Percentiles rank a stretch among this genome's conserved stretches.
Evolutionary conservation across 2,888 invertebrate species (phyloP).

Genomic region (Ichneumon xanthorius): DNA sequence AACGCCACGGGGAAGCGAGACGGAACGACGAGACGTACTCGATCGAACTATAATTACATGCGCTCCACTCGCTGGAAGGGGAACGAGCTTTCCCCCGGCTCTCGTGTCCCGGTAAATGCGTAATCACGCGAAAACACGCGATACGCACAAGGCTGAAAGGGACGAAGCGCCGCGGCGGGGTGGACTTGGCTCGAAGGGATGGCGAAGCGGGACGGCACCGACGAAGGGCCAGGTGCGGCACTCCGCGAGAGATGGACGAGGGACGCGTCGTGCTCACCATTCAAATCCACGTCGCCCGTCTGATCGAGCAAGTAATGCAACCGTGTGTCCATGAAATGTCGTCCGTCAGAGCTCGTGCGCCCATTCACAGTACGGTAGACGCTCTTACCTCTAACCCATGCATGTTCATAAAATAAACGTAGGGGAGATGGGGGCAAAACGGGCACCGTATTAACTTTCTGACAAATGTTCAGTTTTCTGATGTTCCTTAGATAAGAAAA

Average conservation of each 20-base stretch:
- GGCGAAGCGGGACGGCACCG: not conserved
- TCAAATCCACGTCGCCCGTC: conserved; percentile 38
- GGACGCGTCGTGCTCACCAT: conserved; percentile 28
- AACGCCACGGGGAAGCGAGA: conserved; percentile 14
- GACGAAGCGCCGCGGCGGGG: not conserved
- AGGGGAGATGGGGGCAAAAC: no score
- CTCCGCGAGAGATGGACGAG: conserved; percentile 24
- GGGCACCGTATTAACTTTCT: no score
- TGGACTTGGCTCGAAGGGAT: conserved; percentile 2
- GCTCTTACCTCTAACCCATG: not conserved
- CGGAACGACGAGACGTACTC: conserved; percentile 67
- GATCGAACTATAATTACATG: conserved; percentile 75
- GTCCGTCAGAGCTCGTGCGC: not conserved
- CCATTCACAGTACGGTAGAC: not conserved
- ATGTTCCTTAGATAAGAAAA: no score
- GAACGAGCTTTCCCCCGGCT: conserved; percentile 34
- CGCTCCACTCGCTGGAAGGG: conserved; percentile 31
- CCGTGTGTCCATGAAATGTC: conserved; percentile 34
- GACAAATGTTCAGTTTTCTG: no score
- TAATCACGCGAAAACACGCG: conserved; percentile 53
- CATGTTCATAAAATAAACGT: no score
- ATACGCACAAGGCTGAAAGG: conserved; percentile 25
- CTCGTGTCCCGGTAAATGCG: conserved; percentile 45
- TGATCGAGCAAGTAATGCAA: conserved; percentile 32
- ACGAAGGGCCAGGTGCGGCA: not conserved